phyloP scores from a whole-genome alignment of 1,140 invertebrate species.

The Triops longicaudatus region DNA sequence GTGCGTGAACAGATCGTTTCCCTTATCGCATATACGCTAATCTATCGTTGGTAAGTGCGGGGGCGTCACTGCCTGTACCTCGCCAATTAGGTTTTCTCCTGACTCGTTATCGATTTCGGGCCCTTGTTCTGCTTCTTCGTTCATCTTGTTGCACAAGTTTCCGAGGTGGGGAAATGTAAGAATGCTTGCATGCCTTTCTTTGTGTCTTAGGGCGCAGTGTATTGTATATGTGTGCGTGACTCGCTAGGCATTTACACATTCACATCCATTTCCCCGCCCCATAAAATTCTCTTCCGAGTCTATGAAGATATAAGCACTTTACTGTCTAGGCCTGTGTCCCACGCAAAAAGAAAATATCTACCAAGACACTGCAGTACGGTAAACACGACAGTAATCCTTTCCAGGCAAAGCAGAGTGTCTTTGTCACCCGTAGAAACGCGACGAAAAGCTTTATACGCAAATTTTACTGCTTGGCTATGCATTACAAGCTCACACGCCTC shows the following conservation, averaged over 20 bases:
- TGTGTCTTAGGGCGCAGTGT: too few species aligned
- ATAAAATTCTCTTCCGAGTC: background rate
- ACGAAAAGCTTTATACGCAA: background rate
- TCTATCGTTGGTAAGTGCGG: background rate
- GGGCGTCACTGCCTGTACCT: background rate
- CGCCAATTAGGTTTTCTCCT: constrained; percentile 1
- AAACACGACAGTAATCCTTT: background rate
- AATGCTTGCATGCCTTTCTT: background rate
- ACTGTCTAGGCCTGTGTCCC: background rate
- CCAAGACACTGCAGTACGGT: background rate
- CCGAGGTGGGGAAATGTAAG: background rate
- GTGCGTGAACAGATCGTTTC: background rate
- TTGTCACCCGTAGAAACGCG: background rate
- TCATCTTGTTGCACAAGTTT: background rate
- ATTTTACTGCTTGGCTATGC: background rate
- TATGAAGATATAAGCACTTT: background rate
- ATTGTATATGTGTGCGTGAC: background rate
- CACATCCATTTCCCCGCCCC: background rate
- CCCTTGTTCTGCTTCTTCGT: too few species aligned
- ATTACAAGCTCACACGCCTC: background rate
- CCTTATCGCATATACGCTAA: background rate
- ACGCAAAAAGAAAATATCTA: background rate
- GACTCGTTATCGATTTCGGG: background rate
- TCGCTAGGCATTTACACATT: background rate
- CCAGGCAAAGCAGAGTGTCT: background rate